phyloP scores from a whole-genome alignment of 1,140 invertebrate species.

The Pseudomyrmex flavicornis region DNA sequence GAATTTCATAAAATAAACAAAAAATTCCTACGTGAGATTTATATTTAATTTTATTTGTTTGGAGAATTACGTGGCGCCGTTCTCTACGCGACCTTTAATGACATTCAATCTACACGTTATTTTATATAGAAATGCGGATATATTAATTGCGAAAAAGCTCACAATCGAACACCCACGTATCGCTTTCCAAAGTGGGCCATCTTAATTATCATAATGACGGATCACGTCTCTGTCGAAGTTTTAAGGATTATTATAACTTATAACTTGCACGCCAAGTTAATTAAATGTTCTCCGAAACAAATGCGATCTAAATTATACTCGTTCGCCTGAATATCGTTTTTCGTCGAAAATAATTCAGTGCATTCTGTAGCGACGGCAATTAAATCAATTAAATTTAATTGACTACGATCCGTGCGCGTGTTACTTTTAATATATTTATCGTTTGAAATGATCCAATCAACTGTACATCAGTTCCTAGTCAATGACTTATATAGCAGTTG shows the following conservation, averaged over 20 bases:
- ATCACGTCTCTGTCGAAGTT: slow-evolving; percentile 30
- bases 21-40: not conserved
- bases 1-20: not conserved
- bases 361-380: not conserved
- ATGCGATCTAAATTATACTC: slow-evolving; percentile 39
- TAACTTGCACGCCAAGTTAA: slow-evolving; percentile 18
- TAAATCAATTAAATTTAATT: slow-evolving; percentile 33
- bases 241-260: slow-evolving; percentile 58
- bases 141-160: not conserved
- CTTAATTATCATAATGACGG: slow-evolving; percentile 54
- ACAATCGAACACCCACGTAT: slow-evolving; percentile 27
- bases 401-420: not conserved
- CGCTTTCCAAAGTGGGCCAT: slow-evolving; percentile 48
- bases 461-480: not conserved
- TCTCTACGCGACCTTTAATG: not conserved
- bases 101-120: slow-evolving; percentile 44
- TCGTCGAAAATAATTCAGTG: slow-evolving; percentile 14
- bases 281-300: slow-evolving; percentile 49
- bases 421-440: slow-evolving; percentile 30
- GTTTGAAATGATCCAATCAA: not conserved
- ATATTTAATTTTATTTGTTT: not conserved
- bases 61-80: not conserved
- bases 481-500: not conserved
- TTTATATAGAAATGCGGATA: not conserved
- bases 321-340: slow-evolving; percentile 15